Percentiles rank a stretch among this genome's conserved stretches.
phyloP scores from a whole-genome alignment of 2,113 vertebrate species.

The Perca fluviatilis region DNA sequence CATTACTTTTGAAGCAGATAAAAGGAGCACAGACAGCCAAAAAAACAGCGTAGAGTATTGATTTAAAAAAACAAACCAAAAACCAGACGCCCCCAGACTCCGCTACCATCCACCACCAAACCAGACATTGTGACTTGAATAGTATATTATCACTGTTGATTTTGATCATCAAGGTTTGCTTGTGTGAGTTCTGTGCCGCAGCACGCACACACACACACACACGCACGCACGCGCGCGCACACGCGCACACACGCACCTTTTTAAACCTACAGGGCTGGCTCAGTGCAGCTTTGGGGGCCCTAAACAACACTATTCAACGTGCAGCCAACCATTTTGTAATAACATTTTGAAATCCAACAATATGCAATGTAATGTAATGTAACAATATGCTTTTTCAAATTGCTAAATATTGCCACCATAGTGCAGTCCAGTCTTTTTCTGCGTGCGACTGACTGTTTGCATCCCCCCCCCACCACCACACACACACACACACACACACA shows the following conservation, averaged over 20 bases:
- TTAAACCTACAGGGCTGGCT: neutral
- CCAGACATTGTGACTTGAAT: slow-evolving; percentile 22
- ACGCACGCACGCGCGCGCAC: too few species aligned
- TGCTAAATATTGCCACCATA: neutral
- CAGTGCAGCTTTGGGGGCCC: too few species aligned
- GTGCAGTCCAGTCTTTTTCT: neutral
- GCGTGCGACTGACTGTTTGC: too few species aligned
- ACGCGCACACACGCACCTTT: neutral
- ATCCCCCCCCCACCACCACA: too few species aligned
- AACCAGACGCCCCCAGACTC: slow-evolving; percentile 1
- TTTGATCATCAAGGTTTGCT: slow-evolving; percentile 10
- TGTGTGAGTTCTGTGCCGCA: neutral
- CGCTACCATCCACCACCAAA: slow-evolving; percentile 1
- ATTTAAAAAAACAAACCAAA: neutral
- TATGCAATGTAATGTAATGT: neutral
- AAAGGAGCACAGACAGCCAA: neutral
- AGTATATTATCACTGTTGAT: slow-evolving; percentile 31
- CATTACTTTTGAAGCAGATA: slow-evolving; percentile 1
- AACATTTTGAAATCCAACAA: neutral
- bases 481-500: too few species aligned
- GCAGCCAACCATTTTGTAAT: too few species aligned
- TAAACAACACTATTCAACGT: neutral
- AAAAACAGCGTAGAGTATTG: neutral
- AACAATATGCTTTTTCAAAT: neutral
- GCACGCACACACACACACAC: neutral